Conservation (phyloP, 2,888 invertebrate species). For the Agonum fuliginosum region DNA sequence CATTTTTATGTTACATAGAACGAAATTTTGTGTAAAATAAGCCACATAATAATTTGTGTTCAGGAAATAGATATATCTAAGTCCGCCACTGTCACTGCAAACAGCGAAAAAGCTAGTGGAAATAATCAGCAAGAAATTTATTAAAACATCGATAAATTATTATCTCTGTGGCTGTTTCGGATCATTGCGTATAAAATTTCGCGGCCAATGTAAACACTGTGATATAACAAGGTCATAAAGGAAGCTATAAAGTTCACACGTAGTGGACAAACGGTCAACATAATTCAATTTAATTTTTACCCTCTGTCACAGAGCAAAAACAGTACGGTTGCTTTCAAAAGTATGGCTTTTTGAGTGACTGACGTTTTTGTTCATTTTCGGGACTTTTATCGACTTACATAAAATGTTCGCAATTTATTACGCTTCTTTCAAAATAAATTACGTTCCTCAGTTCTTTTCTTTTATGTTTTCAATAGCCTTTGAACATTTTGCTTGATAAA, state of each 20-base stretch:
- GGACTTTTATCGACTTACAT: not conserved
- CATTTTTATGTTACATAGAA: no score
- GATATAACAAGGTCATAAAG: constrained; percentile 33
- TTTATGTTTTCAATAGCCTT: not conserved
- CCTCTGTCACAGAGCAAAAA: constrained; percentile 33
- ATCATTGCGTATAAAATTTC: constrained; percentile 31
- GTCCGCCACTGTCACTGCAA: no score
- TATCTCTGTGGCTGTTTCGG: constrained; percentile 16
- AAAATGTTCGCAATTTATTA: not conserved
- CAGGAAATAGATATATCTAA: no score
- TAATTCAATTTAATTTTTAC: constrained; percentile 38
- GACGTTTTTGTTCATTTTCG: not conserved
- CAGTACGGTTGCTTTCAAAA: not conserved
- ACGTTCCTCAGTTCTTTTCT: not conserved
- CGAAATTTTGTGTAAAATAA: no score
- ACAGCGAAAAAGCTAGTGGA: not conserved
- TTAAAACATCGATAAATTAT: constrained; percentile 11
- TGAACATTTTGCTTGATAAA: no score
- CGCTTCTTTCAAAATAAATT: not conserved
- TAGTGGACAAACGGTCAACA: constrained; percentile 36
- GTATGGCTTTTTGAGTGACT: not conserved
- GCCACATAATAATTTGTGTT: no score
- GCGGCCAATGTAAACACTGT: constrained; percentile 8
- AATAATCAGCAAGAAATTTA: constrained; percentile 17
- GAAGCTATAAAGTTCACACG: constrained; percentile 39